Evolutionary conservation across 2,113 vertebrate genomes (phyloP).

Genomic region (Pangasianodon hypophthalmus): DNA sequence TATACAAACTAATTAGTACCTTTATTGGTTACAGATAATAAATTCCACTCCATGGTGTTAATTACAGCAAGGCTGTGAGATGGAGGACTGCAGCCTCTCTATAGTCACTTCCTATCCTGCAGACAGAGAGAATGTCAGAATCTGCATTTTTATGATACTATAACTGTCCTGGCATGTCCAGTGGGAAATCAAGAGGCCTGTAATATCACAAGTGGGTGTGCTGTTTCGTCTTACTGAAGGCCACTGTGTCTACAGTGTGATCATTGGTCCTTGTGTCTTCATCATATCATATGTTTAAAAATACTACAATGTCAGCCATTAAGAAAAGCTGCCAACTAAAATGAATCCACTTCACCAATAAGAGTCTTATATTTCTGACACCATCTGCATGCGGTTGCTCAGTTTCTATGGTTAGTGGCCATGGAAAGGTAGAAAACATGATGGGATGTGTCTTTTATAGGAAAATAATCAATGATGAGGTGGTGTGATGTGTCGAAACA

Average conservation of each 20-base stretch:
- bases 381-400: neutral
- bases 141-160: slow-evolving; percentile 56
- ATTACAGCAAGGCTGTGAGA: slow-evolving; percentile 25
- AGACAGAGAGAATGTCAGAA: slow-evolving; percentile 55
- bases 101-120: slow-evolving; percentile 32
- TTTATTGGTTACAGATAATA: neutral
- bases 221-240: slow-evolving; percentile 37
- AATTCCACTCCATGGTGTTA: slow-evolving; percentile 27
- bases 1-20: neutral
- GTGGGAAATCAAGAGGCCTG: slow-evolving; percentile 47
- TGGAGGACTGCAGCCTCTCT: slow-evolving; percentile 23
- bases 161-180: slow-evolving; percentile 27
- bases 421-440: neutral
- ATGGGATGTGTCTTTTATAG: neutral
- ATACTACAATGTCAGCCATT: neutral
- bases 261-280: slow-evolving; percentile 30
- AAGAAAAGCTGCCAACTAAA: slow-evolving; percentile 34
- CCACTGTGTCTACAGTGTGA: slow-evolving; percentile 23
- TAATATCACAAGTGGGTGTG: slow-evolving; percentile 23
- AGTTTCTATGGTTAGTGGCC: neutral
- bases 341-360: neutral
- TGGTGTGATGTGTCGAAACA: neutral
- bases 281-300: neutral
- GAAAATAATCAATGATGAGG: neutral
- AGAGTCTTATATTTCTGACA: neutral